Base-by-base conservation (phyloP, 2,797 vertebrate genomes). In the Tragelaphus eurycerus region DNA sequence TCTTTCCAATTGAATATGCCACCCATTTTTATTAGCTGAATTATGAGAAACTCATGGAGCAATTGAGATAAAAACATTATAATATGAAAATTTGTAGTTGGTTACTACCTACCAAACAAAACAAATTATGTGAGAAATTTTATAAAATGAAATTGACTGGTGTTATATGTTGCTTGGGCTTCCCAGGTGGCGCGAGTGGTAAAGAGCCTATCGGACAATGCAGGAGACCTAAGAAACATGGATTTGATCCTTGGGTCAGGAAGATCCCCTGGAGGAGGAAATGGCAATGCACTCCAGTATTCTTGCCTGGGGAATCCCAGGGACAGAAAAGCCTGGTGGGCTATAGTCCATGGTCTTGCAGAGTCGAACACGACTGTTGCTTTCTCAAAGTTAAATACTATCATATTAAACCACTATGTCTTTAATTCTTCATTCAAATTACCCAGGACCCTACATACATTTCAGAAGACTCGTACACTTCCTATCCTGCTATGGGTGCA, bases 1-100 rank as follows among this genome's bases (percentile, higher is more conserved):
- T 88, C 88, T 94, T 86, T 19, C 48, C n/a, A 93, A 55, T 48
- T 97, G 82, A 91, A 54, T 55, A 71, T 85, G 13, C 19, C 4
- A 38, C 43, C 23, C 3, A 50, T 29, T 76, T 96, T 96, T 81
- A 43, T 31, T 59, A 88, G 50, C 52, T 84, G 31, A 64, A 43
- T 82, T 82, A 38, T 46, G 2, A 57, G 91, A 94, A 89, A 50
- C 17, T 50, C 21, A 27, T 16, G 12, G 17, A 25, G 23, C 59
- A 85, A 46, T 76, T 79, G 87, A 74, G 21, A 52, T 62, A 57
- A 50, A 52, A 76, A 17, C 10, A 62, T 50, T 25, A 8, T 43
- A 38, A 89, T 15, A 31, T 43, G 86, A 89, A 87, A 67, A 38
- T 6, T 29, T 89, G 2, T 54, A 62, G 74, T 92, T 43, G 1